Evolutionary conservation across 2,113 vertebrate genomes (phyloP), one percentile per base, ranked within the genome.

Genomic region (Tyrannus savana): DNA sequence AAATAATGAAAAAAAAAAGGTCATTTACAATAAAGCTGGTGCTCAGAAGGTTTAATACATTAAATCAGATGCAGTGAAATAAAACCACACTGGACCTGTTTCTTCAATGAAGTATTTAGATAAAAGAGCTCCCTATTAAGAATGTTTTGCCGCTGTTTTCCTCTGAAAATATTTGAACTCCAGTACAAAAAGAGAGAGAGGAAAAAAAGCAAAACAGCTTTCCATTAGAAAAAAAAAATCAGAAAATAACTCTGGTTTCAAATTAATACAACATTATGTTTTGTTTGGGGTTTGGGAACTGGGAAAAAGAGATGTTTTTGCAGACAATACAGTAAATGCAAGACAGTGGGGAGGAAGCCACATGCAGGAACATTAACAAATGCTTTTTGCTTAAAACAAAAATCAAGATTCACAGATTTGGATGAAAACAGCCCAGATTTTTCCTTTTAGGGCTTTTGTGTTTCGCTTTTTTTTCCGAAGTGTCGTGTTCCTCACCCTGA

Each of bases 41-140:
- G n/a, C 78, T 94, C 49, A 73, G 71, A 85, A 93, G 53, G 74
- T 80, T 95, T 94, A 83, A 91, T 53, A 41, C 35, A 49, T 85
- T 60, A 76, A 83, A 88, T 83, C 44, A 92, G 79, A 86, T 69
- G 68, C 46, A 62, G 41, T 21, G 49, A 83, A 86, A 90, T 50
- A 85, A 88, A 95, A 79, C 31, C 46, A 87, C 46, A 30, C 22
- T 1, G 17, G 53, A 56, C 11, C 7, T 18, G 6, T 62, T 87
- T 69, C 82, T 71, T 88, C 71, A 83, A 6, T 41, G 24, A 58
- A 76, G 37, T 27, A 68, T 69, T 93, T 69, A 72, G 37, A 67
- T 59, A 62, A 67, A 75, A 95, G 50, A 37, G 46, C 22, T 78
- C 21, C 27, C 16, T 41, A 33, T 76, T 84, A 89, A 92, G 68